phyloP scores from a whole-genome alignment of 2,113 vertebrate species.

The Formicarius rufipectus region DNA sequence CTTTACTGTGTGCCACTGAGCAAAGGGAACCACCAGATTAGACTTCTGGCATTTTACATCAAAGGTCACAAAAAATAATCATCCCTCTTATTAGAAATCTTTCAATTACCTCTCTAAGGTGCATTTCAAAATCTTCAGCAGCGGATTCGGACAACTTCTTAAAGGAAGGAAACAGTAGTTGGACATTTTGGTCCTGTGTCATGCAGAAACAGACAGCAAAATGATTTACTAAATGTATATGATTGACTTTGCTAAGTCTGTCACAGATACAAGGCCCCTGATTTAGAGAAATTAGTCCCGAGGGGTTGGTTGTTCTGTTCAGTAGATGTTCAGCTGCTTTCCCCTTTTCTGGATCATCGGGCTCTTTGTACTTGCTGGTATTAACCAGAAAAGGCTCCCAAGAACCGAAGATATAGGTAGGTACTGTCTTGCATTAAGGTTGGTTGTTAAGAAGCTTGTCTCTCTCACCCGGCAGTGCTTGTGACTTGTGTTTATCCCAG shows the following conservation, averaged over 20 bases:
- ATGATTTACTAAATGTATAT: not conserved
- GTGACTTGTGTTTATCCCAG: constrained; percentile 55
- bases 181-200: not conserved
- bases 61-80: not conserved
- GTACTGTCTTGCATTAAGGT: not conserved
- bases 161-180: not conserved
- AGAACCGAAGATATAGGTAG: not conserved
- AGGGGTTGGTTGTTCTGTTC: not conserved
- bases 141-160: not conserved
- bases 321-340: not conserved
- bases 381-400: not conserved
- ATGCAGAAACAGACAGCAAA: not conserved
- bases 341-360: not conserved
- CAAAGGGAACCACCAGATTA: not conserved
- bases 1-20: not conserved
- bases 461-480: constrained; percentile 47
- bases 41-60: not conserved
- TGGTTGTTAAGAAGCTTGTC: not conserved
- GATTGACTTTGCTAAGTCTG: not conserved
- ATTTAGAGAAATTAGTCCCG: not conserved
- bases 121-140: not conserved
- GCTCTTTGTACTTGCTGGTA: not conserved
- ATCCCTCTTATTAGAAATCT: not conserved
- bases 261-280: not conserved
- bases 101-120: not conserved